These are phyloP conservation scores for Falcunculus frontatus DNA, from an alignment of 2,113 vertebrate genomes.

Conservation along the genomic window DNA sequence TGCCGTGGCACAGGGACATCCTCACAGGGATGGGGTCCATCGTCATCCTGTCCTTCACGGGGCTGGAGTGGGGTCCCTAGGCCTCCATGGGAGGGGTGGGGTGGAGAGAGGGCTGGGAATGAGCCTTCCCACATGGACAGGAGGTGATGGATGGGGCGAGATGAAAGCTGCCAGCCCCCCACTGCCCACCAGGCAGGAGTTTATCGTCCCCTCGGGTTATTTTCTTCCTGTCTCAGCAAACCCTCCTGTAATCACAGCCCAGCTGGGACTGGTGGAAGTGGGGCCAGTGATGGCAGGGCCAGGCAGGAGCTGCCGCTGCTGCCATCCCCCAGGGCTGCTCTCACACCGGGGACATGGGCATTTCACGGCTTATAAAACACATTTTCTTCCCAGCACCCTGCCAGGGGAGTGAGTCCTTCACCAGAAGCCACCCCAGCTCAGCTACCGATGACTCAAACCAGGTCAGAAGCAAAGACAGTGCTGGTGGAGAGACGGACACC, in stretches of 20 bases:
- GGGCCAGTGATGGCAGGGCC: not conserved
- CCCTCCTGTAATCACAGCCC: not conserved
- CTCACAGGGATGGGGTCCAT: not conserved
- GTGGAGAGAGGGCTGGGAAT: fast-evolving
- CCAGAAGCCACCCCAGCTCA: not conserved
- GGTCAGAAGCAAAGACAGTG: not conserved
- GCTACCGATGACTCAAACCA: fast-evolving
- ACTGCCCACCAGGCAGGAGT: not conserved
- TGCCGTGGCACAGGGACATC: not conserved
- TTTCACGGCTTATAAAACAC: fast-evolving
- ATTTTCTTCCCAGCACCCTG: not conserved
- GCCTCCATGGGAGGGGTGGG: fast-evolving
- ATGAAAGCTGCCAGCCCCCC: not conserved
- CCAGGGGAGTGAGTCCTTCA: fast-evolving
- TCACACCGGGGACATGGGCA: not conserved
- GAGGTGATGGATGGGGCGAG: not conserved
- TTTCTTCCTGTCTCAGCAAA: not conserved
- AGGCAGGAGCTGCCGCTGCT: not conserved
- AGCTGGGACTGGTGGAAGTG: not conserved
- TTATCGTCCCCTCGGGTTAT: not conserved
- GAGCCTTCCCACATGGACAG: not conserved
- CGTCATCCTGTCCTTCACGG: fast-evolving
- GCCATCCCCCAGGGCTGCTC: not conserved
- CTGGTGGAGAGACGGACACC: not conserved
- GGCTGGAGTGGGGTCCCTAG: not conserved